These are phyloP conservation scores for Adelges cooleyi DNA, from an alignment of 1,140 invertebrate genomes.

Conservation along the genomic window DNA sequence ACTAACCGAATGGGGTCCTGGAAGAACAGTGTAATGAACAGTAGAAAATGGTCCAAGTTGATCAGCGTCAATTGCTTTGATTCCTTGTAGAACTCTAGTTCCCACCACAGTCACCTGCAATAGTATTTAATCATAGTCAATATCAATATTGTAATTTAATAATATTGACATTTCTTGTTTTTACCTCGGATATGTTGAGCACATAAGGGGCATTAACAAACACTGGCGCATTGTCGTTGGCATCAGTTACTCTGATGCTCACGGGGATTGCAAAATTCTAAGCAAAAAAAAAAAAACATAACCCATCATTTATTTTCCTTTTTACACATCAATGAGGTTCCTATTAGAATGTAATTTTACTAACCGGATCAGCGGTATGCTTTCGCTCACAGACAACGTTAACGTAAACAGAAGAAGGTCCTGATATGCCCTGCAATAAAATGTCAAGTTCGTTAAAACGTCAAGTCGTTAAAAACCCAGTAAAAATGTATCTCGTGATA, in stretches of 20 bases:
- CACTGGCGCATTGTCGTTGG: constrained; percentile 78
- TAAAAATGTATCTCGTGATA: background rate
- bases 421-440: constrained; percentile 49
- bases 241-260: constrained; percentile 81
- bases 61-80: constrained; percentile 69
- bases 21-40: constrained; percentile 69
- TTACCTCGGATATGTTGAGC: constrained; percentile 68
- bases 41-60: constrained; percentile 81
- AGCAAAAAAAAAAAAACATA: constrained; percentile 31
- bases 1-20: constrained; percentile 60
- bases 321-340: background rate
- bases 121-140: background rate
- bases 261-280: constrained; percentile 79
- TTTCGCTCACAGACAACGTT: constrained; percentile 72
- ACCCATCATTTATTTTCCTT: background rate
- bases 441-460: too few species aligned
- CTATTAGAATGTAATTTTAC: constrained; percentile 24
- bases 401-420: constrained; percentile 70
- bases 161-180: background rate
- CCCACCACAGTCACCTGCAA: constrained; percentile 63
- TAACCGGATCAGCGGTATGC: constrained; percentile 63
- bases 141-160: background rate
- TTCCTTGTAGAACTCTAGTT: constrained; percentile 62
- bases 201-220: constrained; percentile 72
- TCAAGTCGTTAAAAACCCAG: background rate